These are phyloP conservation scores for Acromyrmex echinatior DNA, from an alignment of 1,140 invertebrate genomes.

Conservation along the genomic window DNA sequence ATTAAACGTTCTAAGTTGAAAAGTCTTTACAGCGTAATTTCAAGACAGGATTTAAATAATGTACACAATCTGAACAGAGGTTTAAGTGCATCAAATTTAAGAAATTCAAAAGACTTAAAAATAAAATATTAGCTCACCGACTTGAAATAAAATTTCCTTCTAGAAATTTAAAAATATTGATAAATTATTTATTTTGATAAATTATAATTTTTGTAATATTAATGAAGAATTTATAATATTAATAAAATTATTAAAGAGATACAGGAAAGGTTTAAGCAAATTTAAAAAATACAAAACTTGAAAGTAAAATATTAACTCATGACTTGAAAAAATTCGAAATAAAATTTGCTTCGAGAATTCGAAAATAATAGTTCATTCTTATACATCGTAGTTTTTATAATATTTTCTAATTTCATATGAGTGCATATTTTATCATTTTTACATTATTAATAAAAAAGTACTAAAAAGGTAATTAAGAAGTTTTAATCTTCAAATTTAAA, in stretches of 20 bases:
- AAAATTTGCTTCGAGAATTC: too few species aligned
- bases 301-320: background rate
- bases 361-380: too few species aligned
- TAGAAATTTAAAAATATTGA: too few species aligned
- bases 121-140: background rate
- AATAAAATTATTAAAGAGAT: too few species aligned
- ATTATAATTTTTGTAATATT: too few species aligned
- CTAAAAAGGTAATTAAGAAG: too few species aligned
- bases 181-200: too few species aligned
- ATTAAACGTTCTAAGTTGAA: background rate
- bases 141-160: background rate
- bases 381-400: too few species aligned
- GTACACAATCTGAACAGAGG: background rate
- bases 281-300: background rate
- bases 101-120: background rate
- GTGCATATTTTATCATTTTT: too few species aligned
- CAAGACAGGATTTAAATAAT: background rate
- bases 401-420: too few species aligned
- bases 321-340: background rate
- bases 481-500: background rate
- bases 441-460: too few species aligned
- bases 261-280: background rate
- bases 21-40: slow-evolving; percentile 3
- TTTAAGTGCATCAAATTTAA: background rate
- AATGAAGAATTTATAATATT: too few species aligned